phyloP scores from a whole-genome alignment of 2,888 invertebrate species.

The Catocala sponsa region DNA sequence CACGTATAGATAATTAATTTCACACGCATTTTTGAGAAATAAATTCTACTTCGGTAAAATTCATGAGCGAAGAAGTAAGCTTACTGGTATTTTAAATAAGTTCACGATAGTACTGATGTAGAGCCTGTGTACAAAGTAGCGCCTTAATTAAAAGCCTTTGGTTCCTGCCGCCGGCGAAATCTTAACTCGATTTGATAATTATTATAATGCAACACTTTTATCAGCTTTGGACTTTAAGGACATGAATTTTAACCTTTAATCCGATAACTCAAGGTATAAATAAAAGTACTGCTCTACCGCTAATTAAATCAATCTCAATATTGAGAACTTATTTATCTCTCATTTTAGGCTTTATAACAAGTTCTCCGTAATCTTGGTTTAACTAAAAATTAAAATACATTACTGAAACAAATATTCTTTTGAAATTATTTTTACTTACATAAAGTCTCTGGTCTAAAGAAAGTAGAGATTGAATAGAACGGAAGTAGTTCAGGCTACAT shows the following conservation, averaged over 20 bases:
- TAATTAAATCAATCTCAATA: background rate
- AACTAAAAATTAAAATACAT: too few relatives aligned
- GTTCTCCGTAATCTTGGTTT: too few relatives aligned
- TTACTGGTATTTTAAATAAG: slow-evolving; percentile 1
- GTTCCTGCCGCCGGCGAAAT: slow-evolving; percentile 11
- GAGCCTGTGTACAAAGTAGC: background rate
- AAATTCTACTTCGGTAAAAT: too few relatives aligned
- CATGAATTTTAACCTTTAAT: slow-evolving; percentile 5
- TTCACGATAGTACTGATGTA: slow-evolving; percentile 1
- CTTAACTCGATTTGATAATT: slow-evolving; percentile 5
- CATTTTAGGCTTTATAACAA: too few relatives aligned
- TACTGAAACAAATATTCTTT: too few relatives aligned
- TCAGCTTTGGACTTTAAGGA: slow-evolving; percentile 4
- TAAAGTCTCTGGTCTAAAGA: too few relatives aligned
- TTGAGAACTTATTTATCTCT: too few relatives aligned
- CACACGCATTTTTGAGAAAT: too few relatives aligned
- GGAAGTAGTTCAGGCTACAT: too few relatives aligned
- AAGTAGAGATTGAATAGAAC: too few relatives aligned
- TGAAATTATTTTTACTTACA: too few relatives aligned
- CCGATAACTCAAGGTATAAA: background rate
- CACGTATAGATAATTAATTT: too few relatives aligned
- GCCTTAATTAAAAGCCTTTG: slow-evolving; percentile 15
- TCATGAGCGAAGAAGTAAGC: background rate
- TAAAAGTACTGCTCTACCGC: background rate
- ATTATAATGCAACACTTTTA: slow-evolving; percentile 14